Base-by-base conservation (phyloP, 2,888 invertebrate species). In the Athalia circularis region DNA sequence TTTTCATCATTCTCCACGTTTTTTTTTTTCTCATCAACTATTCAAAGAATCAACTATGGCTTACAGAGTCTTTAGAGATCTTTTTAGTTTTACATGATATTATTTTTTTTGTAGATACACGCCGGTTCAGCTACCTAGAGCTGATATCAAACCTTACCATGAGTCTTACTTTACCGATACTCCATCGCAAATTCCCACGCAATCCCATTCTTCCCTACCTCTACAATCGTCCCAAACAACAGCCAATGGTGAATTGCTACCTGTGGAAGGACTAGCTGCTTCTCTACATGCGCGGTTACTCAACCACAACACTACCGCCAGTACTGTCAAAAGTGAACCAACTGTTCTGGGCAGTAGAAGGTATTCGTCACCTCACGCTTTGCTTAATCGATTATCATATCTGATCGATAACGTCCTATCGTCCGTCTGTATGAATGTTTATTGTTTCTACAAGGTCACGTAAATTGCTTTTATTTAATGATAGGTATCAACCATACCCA, bases 201-300 rank as follows among this genome's bases (percentile, higher is more conserved):
- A 88, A 65, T 84, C 85, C 89, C 91, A 87, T 90, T 82, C 88
- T 67, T 77, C 87, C 77, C 90, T 88, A 50, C 83, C 87, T 77
- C 85, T 85, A 85, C 88, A 90, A 90, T 90, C 87, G 83, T 83
- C 83, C 13, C 84, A 85, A 79, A 78, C 85, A 45, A 80, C 87
- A 50, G 80, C 86, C n/a, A 88, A 88, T 57, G 88, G 89, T 9
- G 88, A 89, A 72, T 85, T 88, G 78, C 84, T 88, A 74, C 91
- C 91, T 2, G 88, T 92, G 5, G 93, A 93, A 93, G 96, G 97
- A 79, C 90, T 97, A 80, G 96, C 97, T 45, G 96, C 96, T 74
- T 96, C 96, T 77, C 90, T 96, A 81, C 96, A 96, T 88, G 95
- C 95, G 79, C 93, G 96, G 83, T 95, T 96, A 83, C 92, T 96